phyloP scores from a whole-genome alignment of 2,113 vertebrate genomes.

The Perca flavescens region DNA sequence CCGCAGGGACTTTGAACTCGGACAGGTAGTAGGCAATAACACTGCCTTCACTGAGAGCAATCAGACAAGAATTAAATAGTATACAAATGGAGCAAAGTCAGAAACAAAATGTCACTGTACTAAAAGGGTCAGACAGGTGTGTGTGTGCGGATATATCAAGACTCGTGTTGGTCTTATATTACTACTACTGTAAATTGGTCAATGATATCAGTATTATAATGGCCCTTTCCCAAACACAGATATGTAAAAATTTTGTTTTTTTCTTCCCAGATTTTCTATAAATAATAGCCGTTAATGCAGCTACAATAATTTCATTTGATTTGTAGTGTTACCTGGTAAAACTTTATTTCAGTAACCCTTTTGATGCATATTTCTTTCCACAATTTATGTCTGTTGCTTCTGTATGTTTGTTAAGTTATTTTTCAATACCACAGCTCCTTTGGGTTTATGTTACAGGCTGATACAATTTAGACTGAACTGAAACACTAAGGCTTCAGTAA shows the following conservation, averaged over 20 bases:
- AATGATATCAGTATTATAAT: background rate
- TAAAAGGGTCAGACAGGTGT: background rate
- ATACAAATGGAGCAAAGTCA: background rate
- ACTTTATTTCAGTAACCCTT: too few relatives aligned
- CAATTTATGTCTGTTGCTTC: background rate
- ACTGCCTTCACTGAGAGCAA: slow-evolving; percentile 81
- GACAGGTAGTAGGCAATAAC: slow-evolving; percentile 86
- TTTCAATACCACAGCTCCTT: background rate
- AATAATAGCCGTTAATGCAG: too few relatives aligned
- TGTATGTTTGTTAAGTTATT: background rate
- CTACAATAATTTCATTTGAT: too few relatives aligned
- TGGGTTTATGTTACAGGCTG: background rate
- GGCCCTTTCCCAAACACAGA: background rate
- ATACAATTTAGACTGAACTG: background rate
- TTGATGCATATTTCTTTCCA: too few relatives aligned
- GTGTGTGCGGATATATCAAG: background rate
- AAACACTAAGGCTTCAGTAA: background rate
- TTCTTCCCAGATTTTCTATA: too few relatives aligned
- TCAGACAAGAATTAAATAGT: background rate
- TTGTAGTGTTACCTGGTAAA: too few relatives aligned
- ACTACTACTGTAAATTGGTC: background rate
- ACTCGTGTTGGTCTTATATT: background rate
- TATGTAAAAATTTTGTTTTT: background rate
- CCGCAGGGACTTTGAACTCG: slow-evolving; percentile 77
- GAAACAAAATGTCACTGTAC: background rate